Evolutionary conservation across 2,797 vertebrate species (phyloP).

Genomic region (Platyrinchus mystaceus): DNA sequence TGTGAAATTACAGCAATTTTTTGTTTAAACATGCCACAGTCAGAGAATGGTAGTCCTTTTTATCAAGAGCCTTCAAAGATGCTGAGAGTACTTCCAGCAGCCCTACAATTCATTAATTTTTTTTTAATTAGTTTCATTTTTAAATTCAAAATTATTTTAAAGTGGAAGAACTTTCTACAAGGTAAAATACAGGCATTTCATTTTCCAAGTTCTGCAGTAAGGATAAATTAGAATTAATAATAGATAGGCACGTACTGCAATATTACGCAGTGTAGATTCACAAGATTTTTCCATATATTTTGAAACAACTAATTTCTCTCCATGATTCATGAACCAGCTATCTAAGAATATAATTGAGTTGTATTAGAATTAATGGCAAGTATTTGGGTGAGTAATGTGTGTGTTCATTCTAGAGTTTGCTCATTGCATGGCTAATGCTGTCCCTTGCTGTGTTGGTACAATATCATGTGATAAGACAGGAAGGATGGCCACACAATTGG

Average conservation of each 20-base stretch:
- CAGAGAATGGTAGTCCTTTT: neutral
- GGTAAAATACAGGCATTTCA: neutral
- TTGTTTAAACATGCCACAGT: neutral
- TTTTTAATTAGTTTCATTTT: neutral
- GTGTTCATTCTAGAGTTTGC: neutral
- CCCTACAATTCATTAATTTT: neutral
- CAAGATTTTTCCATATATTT: neutral
- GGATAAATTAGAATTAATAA: constrained; percentile 46
- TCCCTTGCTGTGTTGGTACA: neutral
- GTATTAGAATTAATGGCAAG: constrained; percentile 46
- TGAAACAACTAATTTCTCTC: constrained; percentile 44
- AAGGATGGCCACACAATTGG: neutral
- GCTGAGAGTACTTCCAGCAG: neutral
- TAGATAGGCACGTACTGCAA: neutral
- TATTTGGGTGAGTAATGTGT: neutral
- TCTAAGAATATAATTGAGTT: constrained; percentile 27
- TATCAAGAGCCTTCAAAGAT: neutral
- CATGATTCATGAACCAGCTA: constrained; percentile 36
- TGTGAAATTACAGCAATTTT: neutral
- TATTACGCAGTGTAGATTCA: neutral
- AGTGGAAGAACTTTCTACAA: neutral
- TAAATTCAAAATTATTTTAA: neutral
- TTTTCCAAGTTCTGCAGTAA: neutral
- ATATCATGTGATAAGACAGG: neutral
- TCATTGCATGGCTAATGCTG: neutral